phyloP scores from a whole-genome alignment of 2,113 vertebrate genomes.

The Leiothrix lutea region DNA sequence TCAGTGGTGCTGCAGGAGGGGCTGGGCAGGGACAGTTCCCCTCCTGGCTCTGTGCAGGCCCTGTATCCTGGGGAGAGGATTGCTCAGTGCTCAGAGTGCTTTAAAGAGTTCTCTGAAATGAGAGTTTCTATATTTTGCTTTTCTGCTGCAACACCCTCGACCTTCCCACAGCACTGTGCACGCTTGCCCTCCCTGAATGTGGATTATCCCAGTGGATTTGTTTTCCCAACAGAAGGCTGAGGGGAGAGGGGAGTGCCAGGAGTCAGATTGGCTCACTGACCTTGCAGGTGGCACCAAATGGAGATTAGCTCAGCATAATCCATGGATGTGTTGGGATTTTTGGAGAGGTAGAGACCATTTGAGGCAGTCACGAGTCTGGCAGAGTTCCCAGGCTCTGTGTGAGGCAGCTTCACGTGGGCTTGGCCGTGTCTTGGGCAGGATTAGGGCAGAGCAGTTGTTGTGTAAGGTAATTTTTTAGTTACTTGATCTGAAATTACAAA shows the following conservation, averaged over 20 bases:
- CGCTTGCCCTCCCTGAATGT: not conserved
- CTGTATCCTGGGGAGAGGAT: not conserved
- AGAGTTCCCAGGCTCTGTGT: not conserved
- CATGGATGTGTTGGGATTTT: not conserved
- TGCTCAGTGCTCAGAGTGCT: accelerated
- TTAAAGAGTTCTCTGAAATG: not conserved
- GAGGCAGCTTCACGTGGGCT: not conserved
- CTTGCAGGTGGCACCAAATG: not conserved
- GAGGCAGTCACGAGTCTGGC: not conserved
- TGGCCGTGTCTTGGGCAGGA: not conserved
- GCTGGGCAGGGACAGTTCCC: not conserved
- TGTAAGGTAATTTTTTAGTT: not conserved
- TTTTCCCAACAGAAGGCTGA: not conserved
- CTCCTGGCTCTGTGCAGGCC: not conserved
- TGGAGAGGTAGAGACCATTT: not conserved
- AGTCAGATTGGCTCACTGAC: not conserved
- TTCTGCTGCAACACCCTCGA: not conserved
- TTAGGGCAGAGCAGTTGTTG: conserved; percentile 3
- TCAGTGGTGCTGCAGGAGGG: not conserved
- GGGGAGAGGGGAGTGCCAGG: not conserved
- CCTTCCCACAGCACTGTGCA: not conserved
- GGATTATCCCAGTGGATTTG: not conserved
- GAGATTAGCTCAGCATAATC: not conserved
- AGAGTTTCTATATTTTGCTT: accelerated
- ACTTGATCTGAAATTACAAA: not conserved